phyloP scores from a whole-genome alignment of 2,888 invertebrate species.

The Philopedon plagiatum region DNA sequence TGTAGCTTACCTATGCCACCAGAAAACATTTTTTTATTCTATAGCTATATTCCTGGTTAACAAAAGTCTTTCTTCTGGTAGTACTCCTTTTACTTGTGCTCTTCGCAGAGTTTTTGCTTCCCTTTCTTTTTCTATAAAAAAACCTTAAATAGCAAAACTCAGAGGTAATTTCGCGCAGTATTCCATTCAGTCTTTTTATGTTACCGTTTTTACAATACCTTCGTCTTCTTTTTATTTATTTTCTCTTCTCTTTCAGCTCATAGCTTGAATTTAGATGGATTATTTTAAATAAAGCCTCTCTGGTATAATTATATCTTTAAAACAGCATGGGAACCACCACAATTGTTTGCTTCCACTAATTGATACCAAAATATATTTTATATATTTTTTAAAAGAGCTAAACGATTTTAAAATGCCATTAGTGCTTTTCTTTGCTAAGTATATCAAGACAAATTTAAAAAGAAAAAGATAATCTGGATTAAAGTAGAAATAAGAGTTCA shows the following conservation, averaged over 20 bases:
- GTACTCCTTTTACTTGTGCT: no score
- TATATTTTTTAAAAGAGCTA: constrained; percentile 3
- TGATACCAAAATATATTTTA: constrained; percentile 9
- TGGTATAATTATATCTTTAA: not conserved
- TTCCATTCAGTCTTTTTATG: no score
- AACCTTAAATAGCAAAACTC: no score
- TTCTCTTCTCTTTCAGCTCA: no score
- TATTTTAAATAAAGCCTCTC: not conserved
- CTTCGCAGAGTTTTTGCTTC: no score
- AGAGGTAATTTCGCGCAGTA: no score
- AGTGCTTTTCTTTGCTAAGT: not conserved
- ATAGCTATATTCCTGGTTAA: no score
- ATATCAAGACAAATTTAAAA: not conserved
- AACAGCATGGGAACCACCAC: not conserved
- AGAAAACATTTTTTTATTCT: no score
- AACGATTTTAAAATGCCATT: constrained; percentile 12
- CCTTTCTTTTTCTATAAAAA: no score
- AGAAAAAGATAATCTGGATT: not conserved
- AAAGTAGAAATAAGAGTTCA: not conserved
- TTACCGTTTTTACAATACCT: not conserved
- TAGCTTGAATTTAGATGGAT: not conserved
- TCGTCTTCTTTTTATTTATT: not conserved
- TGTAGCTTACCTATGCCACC: no score
- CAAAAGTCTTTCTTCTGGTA: no score
- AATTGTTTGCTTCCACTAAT: not conserved